phyloP scores from a whole-genome alignment of 2,888 invertebrate species.

The Microctonus brassicae region DNA sequence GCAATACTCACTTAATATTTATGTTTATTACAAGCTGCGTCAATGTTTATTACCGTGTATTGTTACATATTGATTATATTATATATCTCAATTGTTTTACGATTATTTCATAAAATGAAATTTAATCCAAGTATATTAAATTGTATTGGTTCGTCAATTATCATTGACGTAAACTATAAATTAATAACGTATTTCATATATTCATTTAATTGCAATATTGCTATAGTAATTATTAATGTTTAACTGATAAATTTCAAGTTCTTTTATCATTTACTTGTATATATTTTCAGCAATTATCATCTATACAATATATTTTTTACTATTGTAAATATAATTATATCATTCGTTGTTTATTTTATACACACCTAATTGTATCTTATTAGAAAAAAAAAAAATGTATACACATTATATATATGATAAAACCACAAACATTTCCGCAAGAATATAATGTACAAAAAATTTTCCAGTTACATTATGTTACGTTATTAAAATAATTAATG shows the following conservation, averaged over 20 bases:
- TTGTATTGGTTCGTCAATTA: constrained; percentile 8
- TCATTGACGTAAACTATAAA: constrained; percentile 14
- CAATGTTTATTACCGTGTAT: neutral
- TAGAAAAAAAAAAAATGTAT: too few relatives aligned
- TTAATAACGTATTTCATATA: neutral
- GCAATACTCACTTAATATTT: neutral
- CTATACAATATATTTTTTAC: too few relatives aligned
- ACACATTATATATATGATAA: too few relatives aligned
- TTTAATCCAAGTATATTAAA: constrained; percentile 20
- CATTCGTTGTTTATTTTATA: too few relatives aligned
- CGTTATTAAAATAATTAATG: neutral
- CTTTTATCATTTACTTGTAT: too few relatives aligned
- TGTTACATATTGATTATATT: neutral
- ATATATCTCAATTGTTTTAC: neutral
- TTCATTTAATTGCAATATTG: neutral
- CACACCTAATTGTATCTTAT: too few relatives aligned
- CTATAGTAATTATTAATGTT: too few relatives aligned
- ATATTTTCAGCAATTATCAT: too few relatives aligned
- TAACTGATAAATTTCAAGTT: too few relatives aligned
- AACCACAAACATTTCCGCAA: too few relatives aligned
- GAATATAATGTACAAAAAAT: neutral
- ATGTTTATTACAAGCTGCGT: neutral
- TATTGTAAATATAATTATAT: too few relatives aligned
- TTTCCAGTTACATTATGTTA: neutral
- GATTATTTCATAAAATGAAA: neutral